Base-by-base conservation (phyloP, 2,797 vertebrate species). In the Gallinago nigripennis region DNA sequence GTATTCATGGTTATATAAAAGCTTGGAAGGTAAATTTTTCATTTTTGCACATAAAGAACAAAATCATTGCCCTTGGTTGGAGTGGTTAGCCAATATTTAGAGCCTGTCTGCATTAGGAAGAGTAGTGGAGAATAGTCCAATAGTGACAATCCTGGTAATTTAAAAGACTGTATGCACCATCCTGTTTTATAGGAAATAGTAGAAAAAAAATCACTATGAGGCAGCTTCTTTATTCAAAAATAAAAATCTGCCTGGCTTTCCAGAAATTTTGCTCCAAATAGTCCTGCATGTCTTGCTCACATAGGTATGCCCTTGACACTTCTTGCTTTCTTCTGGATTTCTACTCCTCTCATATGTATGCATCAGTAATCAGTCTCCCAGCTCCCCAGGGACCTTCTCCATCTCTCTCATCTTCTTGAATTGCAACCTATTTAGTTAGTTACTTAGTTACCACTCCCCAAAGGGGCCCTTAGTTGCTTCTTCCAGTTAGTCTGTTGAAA, bases 351-450 rank as follows among this genome's bases (percentile, higher is more conserved):
- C 57, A 16, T 82, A 95, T 81, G 46, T 88, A 80, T 92, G 88
- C 94, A 79, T 84, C 4, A 2, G 46, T 88, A 95, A 96, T 95
- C 90, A 91, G 91, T 73, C 87, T 92, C 73, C 66, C 50, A 48
- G 83, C 69, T 18, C 94, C 30, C 94, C 0, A 1, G 94, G 78
- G 96, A 95, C 73, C 61, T 84, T 70, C 88, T 93, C 78, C 86
- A 86, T 69, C 82, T 86, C 93, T 84, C 87, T 94, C 90, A 92
- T 97, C 93, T 93, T 95, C 94, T 84, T 90, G 66, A 95, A 93
- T 92, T 94, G 94, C 93, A 95, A 66, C 81, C 90, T 92, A 90
- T 92, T 95, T 96, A 97, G 90, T 95, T 95, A 95, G 95, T 96
- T 97, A 92, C 95, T 96, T 96, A 88, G 96, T 79, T 96, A 97